phyloP scores from a whole-genome alignment of 2,888 invertebrate genomes.

The Drosophila leonis region DNA sequence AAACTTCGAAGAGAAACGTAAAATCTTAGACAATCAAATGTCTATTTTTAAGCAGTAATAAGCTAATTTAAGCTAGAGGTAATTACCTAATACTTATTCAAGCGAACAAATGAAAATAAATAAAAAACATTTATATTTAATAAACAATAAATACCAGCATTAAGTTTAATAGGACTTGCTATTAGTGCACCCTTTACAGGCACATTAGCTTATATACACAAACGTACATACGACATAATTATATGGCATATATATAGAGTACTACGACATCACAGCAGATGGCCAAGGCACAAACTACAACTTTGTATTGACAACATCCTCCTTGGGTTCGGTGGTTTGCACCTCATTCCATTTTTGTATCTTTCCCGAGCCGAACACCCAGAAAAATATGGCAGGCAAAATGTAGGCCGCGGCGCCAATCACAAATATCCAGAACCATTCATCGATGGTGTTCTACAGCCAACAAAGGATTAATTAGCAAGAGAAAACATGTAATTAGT shows the following conservation, averaged over 20 bases:
- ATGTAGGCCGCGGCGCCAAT: constrained; percentile 90
- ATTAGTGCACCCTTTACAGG: constrained; percentile 20
- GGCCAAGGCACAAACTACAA: constrained; percentile 67
- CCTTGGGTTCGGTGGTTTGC: constrained; percentile 79
- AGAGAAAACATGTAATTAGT: not conserved
- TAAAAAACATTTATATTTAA: constrained; percentile 17
- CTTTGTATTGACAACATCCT: constrained; percentile 81
- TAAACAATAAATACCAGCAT: constrained; percentile 72
- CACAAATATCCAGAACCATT: constrained; percentile 91
- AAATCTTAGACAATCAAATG: not conserved
- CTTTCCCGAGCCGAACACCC: constrained; percentile 90
- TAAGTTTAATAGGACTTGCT: constrained; percentile 73
- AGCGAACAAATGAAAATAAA: constrained; percentile 7
- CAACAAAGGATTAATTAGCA: not conserved
- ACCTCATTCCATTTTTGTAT: constrained; percentile 90
- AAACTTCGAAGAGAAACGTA: not conserved
- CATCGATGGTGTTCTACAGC: constrained; percentile 89
- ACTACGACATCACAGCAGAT: constrained; percentile 70
- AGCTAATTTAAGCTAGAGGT: not conserved
- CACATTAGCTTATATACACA: constrained; percentile 36
- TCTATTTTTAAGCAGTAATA: not conserved
- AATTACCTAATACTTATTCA: constrained; percentile 17
- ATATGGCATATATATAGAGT: constrained; percentile 62
- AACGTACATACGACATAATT: constrained; percentile 39
- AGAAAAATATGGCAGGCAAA: constrained; percentile 89